These are phyloP conservation scores for Chorisops tibialis DNA, from an alignment of 2,888 invertebrate species.

Conservation along the genomic window DNA sequence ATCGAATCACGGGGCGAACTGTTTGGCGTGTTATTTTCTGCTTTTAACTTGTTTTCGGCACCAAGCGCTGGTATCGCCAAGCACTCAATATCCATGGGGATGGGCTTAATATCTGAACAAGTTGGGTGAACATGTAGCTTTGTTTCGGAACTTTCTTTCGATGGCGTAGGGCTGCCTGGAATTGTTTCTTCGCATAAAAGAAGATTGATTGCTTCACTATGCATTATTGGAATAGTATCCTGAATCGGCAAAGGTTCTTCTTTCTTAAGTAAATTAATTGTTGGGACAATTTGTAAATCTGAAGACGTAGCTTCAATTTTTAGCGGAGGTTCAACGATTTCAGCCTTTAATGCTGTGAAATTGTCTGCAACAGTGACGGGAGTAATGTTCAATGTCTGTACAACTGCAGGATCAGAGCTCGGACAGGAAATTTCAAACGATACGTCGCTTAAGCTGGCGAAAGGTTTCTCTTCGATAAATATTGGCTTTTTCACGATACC, in stretches of 20 bases:
- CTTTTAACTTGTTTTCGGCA: slow-evolving; percentile 13
- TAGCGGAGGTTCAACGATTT: background rate
- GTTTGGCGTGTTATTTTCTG: slow-evolving; percentile 41
- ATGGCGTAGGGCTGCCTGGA: slow-evolving; percentile 82
- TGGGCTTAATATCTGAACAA: slow-evolving; percentile 48
- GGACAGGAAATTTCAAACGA: background rate
- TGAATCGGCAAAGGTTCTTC: slow-evolving; percentile 38
- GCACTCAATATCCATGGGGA: slow-evolving; percentile 41
- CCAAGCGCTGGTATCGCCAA: slow-evolving; percentile 26
- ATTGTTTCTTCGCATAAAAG: slow-evolving; percentile 86
- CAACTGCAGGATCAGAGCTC: slow-evolving; percentile 41
- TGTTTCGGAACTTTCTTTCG: slow-evolving; percentile 52
- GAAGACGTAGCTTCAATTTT: background rate
- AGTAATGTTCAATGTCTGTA: slow-evolving; percentile 37
- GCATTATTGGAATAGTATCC: slow-evolving; percentile 42
- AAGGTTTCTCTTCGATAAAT: background rate
- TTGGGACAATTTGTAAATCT: background rate
- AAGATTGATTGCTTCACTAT: slow-evolving; percentile 68
- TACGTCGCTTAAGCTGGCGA: background rate
- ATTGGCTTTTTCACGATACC: background rate
- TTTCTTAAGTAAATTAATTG: slow-evolving; percentile 32
- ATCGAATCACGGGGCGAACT: slow-evolving; percentile 49
- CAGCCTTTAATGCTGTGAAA: background rate
- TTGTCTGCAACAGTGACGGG: background rate
- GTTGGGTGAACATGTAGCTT: slow-evolving; percentile 46